A percentile compares a stretch with the other conserved stretches of the same genome.
phyloP scores from a whole-genome alignment of 2,113 vertebrate genomes.

The Lasiurus borealis region DNA sequence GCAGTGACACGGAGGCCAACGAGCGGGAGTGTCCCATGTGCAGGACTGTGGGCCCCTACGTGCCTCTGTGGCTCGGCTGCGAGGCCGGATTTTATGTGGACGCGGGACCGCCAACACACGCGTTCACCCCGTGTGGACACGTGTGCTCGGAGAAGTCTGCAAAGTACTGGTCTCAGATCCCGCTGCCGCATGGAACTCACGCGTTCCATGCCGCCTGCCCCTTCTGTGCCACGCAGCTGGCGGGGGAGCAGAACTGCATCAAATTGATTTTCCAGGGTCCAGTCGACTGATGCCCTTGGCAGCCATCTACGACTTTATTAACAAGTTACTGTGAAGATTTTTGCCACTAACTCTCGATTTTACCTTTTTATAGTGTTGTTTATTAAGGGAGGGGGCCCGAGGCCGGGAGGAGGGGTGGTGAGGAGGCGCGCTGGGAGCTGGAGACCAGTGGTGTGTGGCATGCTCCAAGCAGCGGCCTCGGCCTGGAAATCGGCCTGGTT shows the following conservation, averaged over 20 bases:
- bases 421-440: conserved; percentile 68
- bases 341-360: conserved; percentile 89
- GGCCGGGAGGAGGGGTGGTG: conserved; percentile 31
- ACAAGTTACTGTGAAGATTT: conserved; percentile 91
- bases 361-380: conserved; percentile 86
- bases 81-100: conserved; percentile 98
- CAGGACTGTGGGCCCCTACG: conserved; percentile 96
- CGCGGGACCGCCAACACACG: conserved; percentile 95
- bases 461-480: conserved; percentile 82
- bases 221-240: conserved; percentile 96
- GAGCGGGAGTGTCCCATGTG: conserved; percentile 99
- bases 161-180: conserved; percentile 98
- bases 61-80: conserved; percentile 97
- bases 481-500: conserved; percentile 79
- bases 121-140: conserved; percentile 97
- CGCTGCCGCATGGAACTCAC: conserved; percentile 97
- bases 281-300: conserved; percentile 91
- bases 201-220: conserved; percentile 98
- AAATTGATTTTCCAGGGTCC: conserved; percentile 99
- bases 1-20: conserved; percentile 93
- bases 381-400: conserved; percentile 4
- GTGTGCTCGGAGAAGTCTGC: conserved; percentile 98
- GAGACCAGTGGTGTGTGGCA: conserved; percentile 78
- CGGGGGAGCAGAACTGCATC: conserved; percentile 93
- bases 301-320: conserved; percentile 72